Base-by-base conservation (phyloP, 2,113 vertebrate species). In the Rhombomys opimus region DNA sequence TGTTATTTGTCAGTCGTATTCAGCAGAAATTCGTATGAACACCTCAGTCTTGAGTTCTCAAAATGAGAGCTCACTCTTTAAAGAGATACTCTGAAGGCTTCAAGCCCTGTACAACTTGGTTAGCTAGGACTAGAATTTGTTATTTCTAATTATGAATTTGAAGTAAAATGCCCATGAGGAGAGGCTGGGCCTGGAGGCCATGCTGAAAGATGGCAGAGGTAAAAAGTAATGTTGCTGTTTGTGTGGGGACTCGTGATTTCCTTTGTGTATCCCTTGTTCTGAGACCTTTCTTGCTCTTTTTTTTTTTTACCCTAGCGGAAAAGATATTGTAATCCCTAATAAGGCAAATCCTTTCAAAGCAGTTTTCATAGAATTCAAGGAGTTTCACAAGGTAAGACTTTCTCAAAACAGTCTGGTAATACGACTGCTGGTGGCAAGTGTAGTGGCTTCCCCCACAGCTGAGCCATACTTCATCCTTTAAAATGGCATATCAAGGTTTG, bases 301-400 rank as follows among this genome's bases (percentile, higher is more conserved):
- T 96, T 96, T 67, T 91, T 96, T 84, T 96, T 97, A 46, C 46
- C 46, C 63, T 70, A 98, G 97, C 23, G 82, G 20, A 93, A 87
- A 89, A 89, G 75, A 80, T 9, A 75, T 65, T 59, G 94, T 78
- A 41, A 41, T 9, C 68, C 2, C 1, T 1, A 17, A 7, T 61
- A 97, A 96, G 75, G 82, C 52, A 95, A 91, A 97, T 13, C 17
- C 91, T 11, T 54, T 89, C 4, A 22, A 77, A 46, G 73, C 94
- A 89, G 5, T 98, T 61, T n/a, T 97, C 46, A 65, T 52, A 61
- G 98, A 98, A 32, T 97, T 97, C 91, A 98, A 96, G 78, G 81
- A 76, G 8, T 90, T 97, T 91, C 96, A 97, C 92, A 97, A 96
- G 57, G 97, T 98, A 98, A 97, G 97, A 90, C 63, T 88, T 94